Evolutionary conservation across 2,113 vertebrate genomes (phyloP).

Genomic region (Sinocyclocheilus maitianheensis): DNA sequence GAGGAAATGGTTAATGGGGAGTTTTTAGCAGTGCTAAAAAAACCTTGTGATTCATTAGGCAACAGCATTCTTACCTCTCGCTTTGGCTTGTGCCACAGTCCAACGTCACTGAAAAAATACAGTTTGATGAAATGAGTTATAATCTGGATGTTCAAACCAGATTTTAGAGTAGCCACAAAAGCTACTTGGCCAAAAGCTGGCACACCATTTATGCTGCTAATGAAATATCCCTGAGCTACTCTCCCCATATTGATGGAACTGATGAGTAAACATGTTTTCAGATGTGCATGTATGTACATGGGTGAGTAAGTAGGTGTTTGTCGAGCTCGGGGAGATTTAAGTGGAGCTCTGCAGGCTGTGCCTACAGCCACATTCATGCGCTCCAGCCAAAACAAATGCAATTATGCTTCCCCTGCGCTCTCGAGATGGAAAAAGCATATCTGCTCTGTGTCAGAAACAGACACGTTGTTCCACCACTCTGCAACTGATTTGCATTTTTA

Average conservation of each 20-base stretch:
- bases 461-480: constrained; percentile 47
- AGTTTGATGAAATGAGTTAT: constrained; percentile 21
- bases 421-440: constrained; percentile 58
- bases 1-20: constrained; percentile 36
- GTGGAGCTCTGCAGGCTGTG: constrained; percentile 40
- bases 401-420: constrained; percentile 54
- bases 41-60: background rate
- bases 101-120: constrained; percentile 81
- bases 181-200: background rate
- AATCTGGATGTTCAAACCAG: constrained; percentile 49
- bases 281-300: constrained; percentile 25
- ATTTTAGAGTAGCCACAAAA: constrained; percentile 53
- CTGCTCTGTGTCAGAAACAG: constrained; percentile 55
- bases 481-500: constrained; percentile 54
- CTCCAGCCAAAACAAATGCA: constrained; percentile 64
- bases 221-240: background rate
- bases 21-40: constrained; percentile 3
- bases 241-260: background rate
- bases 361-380: constrained; percentile 43
- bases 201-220: background rate
- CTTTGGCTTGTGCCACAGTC: constrained; percentile 82
- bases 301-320: constrained; percentile 30
- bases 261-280: constrained; percentile 22
- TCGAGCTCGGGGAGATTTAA: constrained; percentile 47
- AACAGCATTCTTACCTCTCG: constrained; percentile 80